Base-by-base conservation (phyloP, 1,140 invertebrate species). In the Drosophila jambulina region DNA sequence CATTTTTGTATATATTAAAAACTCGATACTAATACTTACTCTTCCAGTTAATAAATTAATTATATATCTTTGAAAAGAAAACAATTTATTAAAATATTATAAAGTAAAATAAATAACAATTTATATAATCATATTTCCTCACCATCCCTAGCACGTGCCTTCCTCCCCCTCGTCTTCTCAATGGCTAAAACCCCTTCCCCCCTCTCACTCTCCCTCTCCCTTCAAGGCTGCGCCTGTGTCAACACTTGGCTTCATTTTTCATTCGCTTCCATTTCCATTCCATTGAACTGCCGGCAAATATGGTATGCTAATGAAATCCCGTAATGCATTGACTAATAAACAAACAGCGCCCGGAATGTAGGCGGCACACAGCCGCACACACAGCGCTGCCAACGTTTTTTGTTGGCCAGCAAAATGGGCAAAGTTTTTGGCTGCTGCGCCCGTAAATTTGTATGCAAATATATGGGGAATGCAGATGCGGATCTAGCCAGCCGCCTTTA, bases 221-320 rank as follows among this genome's bases (percentile, higher is more conserved):
- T 38, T 25, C 17, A 60, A 32, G 32, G 53, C 60, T 65, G 27
- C 15, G 42, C 9, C 53, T 59, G 27, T 80, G 71, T 82, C 80
- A 87, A 65, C 80, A 75, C 71, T 63, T 62, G 65, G 79, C 59
- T 74, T 63, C 57, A 80, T 86, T 87, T 83, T 76, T 69, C 82
- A 87, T 69, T 72, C 53, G 43, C 76, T 72, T 51, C 34, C 54
- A 68, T 61, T 68, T 72, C 58, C 40, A 79, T 72, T 65, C 27
- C 74, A 68, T 69, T 71, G 70, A 62, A 82, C 51, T 54, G 23
- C 42, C 36, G 19, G 51, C 27, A 54, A 58, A 63, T 32, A 54
- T 61, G 64, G 70, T 60, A 53, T 74, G 76, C 76, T 65, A 79
- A 79, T 80, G 40, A 74, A 79, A 74, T 74, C 58, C 53, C 36